Evolutionary conservation across 2,797 vertebrate genomes (phyloP).

Genomic region (Lacerta viridis): DNA sequence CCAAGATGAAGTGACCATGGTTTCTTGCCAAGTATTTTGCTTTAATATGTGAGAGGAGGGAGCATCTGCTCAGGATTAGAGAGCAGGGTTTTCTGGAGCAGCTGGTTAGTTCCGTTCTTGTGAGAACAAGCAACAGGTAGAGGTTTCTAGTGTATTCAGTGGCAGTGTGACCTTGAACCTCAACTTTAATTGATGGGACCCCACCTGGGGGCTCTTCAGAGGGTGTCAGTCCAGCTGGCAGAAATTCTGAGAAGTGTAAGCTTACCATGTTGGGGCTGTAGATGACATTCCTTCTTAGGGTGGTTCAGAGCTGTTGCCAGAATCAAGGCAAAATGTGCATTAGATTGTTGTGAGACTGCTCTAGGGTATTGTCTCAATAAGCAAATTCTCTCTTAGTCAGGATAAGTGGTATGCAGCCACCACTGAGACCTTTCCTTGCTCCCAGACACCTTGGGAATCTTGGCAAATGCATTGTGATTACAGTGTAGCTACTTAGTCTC

Average conservation of each 20-base stretch:
- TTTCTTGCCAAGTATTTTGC: background rate
- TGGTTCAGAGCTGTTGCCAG: background rate
- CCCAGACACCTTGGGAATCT: background rate
- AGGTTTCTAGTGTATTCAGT: background rate
- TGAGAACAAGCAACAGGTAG: accelerated
- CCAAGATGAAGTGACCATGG: background rate
- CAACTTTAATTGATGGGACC: background rate
- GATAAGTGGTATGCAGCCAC: background rate
- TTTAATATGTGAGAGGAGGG: slow-evolving; percentile 4
- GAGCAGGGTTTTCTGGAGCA: background rate
- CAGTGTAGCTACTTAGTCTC: background rate
- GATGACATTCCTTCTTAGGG: background rate
- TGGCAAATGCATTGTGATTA: background rate
- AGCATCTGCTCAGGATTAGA: slow-evolving; percentile 15
- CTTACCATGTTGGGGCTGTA: background rate
- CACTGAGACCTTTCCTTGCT: background rate
- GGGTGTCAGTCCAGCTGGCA: background rate
- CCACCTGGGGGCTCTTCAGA: background rate
- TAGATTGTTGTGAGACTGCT: background rate
- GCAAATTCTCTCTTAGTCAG: background rate
- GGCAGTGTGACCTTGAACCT: background rate
- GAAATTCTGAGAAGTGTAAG: background rate
- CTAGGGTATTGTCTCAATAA: background rate
- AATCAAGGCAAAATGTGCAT: background rate
- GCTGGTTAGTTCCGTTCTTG: slow-evolving; percentile 1